Evolutionary conservation across 1,140 invertebrate genomes (phyloP), one percentile per base, ranked within the genome.

Genomic region (Apocrypta bakeri): DNA sequence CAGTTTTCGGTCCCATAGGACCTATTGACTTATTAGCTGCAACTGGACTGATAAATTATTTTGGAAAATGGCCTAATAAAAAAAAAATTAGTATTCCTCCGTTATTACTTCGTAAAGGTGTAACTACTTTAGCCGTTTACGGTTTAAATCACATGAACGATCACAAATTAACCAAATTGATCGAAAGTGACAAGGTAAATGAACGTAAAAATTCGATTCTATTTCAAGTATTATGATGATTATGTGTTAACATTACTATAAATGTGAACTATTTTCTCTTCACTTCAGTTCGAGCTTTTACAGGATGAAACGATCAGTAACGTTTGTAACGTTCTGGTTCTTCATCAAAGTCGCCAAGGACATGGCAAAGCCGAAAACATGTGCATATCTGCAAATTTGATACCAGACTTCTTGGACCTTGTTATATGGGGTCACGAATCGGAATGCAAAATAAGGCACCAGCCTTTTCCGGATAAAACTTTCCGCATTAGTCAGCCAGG

Each of bases 381-480:
- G 97, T 97, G 96, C 86, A 94, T 99, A 83, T 95, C 96, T 21
- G 97, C 99, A 90, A 93, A 94, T 74, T 94, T 95, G 83, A 90
- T 99, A 48, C 97, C 97, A 11, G 92, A 94, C n/a, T 98, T 98
- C 89, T 90, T 99, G 27, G 94, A 99, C 91, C 91, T 99, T 27
- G 95, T 99, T 48, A 93, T 99, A 76, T 99, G 99, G 99, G 99
- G 99, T 3, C 99, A 99, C 90, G 99, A 99, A 88, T 99, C 99
- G 91, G 98, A 99, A 87, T 98, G 97, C 90, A 93, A 94, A 84
- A 95, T 98, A 83, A 93, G 94, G 24, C 96, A 97, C 33, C 94
- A 96, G 85, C 92, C 87, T 76, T 94, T 93, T 92, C 91, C 88
- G 85, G 91, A 90, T 86, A 93, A 94, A 84, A 90, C 93, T 63